These are phyloP conservation scores for Halcyon smyrnensis DNA, from an alignment of 2,797 vertebrate species.

Conservation along the genomic window DNA sequence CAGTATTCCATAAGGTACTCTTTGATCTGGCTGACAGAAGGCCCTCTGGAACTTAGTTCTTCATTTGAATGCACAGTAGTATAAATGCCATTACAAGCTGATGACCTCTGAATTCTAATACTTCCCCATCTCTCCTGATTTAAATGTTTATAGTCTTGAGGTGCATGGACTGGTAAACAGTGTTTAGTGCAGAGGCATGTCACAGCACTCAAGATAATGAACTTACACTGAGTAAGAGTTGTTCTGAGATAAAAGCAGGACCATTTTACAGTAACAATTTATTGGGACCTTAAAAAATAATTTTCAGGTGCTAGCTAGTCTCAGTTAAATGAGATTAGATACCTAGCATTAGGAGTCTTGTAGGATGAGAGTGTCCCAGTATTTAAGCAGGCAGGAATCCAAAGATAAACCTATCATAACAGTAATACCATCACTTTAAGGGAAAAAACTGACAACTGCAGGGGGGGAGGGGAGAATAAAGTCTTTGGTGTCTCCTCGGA, in stretches of 20 bases:
- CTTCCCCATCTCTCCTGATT: not conserved
- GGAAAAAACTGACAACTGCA: not conserved
- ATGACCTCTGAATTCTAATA: not conserved
- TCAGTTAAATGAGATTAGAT: not conserved
- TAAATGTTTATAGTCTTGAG: conserved; percentile 1
- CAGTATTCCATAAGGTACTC: not conserved
- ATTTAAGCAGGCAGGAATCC: not conserved
- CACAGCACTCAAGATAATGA: not conserved
- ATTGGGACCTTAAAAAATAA: not conserved
- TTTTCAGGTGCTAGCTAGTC: not conserved
- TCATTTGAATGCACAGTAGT: not conserved
- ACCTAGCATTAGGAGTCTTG: not conserved
- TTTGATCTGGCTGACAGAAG: not conserved
- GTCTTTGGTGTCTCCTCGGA: not conserved
- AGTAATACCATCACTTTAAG: not conserved
- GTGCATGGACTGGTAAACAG: not conserved
- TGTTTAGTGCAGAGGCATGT: not conserved
- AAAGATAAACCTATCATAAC: not conserved
- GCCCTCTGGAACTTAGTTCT: not conserved
- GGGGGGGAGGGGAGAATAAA: not conserved
- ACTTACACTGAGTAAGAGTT: not conserved
- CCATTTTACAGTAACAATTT: not conserved
- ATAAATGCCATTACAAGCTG: not conserved
- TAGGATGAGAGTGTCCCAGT: not conserved
- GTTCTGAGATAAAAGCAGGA: not conserved